Evolutionary conservation across 2,113 vertebrate genomes (phyloP).

Genomic region (Prionailurus bengalensis): DNA sequence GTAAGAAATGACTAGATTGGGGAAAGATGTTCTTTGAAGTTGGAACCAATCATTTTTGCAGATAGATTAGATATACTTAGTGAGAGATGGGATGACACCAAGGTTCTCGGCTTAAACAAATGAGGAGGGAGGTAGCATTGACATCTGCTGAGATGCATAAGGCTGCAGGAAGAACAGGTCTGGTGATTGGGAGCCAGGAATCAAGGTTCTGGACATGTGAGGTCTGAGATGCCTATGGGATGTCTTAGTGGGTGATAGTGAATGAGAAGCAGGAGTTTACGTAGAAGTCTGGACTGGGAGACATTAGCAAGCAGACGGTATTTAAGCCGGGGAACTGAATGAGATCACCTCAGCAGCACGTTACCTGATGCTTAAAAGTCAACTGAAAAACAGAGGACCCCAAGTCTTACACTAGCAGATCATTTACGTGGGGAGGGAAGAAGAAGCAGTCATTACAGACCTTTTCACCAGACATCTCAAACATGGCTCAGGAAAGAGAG

Average conservation of each 20-base stretch:
- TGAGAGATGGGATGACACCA: background rate
- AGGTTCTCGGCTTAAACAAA: background rate
- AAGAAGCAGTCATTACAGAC: background rate
- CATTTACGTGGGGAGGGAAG: conserved; percentile 19
- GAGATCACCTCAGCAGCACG: conserved; percentile 7
- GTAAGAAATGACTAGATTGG: background rate
- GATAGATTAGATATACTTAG: background rate
- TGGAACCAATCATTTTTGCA: background rate
- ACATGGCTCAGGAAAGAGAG: conserved; percentile 42
- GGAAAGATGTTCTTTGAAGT: background rate
- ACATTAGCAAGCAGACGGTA: background rate
- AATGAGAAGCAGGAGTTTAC: background rate
- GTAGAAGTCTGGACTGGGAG: background rate
- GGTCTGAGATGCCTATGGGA: background rate
- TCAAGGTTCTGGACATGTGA: background rate
- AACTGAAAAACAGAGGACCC: background rate
- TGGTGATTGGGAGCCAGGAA: background rate
- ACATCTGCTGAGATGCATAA: background rate
- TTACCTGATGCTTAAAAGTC: background rate
- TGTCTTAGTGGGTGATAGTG: background rate
- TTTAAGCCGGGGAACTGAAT: background rate
- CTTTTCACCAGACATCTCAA: conserved; percentile 60
- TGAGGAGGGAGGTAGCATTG: background rate
- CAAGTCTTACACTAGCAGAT: conserved; percentile 27
- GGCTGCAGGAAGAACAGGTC: background rate